Base-by-base conservation (phyloP, 1,140 invertebrate genomes). In the Pectinophora gossypiella region DNA sequence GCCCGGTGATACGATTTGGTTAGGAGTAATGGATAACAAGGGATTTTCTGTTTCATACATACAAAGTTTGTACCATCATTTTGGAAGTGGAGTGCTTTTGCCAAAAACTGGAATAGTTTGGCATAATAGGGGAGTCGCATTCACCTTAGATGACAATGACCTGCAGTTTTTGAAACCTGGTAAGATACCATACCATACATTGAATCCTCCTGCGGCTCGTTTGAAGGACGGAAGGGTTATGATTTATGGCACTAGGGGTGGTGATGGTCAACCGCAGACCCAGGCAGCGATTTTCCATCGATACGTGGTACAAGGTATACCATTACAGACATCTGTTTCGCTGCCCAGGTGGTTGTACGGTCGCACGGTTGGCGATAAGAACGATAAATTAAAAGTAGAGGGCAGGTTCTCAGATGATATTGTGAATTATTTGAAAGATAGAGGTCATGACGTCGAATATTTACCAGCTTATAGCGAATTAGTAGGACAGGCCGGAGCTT, bases 1-100 rank as follows among this genome's bases (percentile, higher is more conserved):
- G 4, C 56, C 72, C 13, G 77, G 79, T 12, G 83, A 86, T 51
- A 86, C 83, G 10, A 61, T 84, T 54, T 86, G 83, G 83, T 65
- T 86, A 65, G 83, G 80, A 27, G 66, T 73, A 23, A 84, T 86
- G 83, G 83, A 86, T 55, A 64, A 59, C 18, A 72, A 70, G 67
- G 83, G 83, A 4, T 86, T 74, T 61, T 84, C 75, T 15, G 79
- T 86, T 48, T 84, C 83, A 47, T 86, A 76, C 62, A 86, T 86
- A 49, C 83, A 84, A 59, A 86, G 83, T 27, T 48, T 76, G 36
- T 86, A 77, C 38, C 66, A 80, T 59, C 12, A 47, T 32, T 86
- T 72, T 55, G 83, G 80, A 3, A 84, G 83, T 57, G 67, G 72
- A 5, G 60, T 84, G 12, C 53, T 86, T 43, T 56, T 86, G 40